phyloP scores from a whole-genome alignment of 2,888 invertebrate species.

The Phalangium opilio region DNA sequence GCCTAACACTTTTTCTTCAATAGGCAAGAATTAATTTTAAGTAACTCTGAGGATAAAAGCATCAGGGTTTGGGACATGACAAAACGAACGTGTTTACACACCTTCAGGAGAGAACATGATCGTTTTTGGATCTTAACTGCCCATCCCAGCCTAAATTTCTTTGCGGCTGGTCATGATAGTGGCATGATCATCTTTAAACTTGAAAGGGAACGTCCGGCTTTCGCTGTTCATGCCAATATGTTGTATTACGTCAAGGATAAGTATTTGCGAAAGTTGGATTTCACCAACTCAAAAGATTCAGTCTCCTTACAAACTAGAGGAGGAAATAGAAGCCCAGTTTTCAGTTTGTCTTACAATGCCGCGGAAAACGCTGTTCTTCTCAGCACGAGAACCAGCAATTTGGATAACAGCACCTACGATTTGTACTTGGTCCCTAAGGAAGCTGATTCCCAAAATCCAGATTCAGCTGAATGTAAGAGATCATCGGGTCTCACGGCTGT shows the following conservation, averaged over 20 bases:
- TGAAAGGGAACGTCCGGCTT: slow-evolving; percentile 90
- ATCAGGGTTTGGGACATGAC: slow-evolving; percentile 98
- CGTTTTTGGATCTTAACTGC: slow-evolving; percentile 93
- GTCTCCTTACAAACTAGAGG: slow-evolving; percentile 82
- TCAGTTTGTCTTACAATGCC: slow-evolving; percentile 90
- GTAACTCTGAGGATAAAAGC: slow-evolving; percentile 94
- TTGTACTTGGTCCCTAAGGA: slow-evolving; percentile 75
- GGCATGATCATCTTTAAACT: slow-evolving; percentile 87
- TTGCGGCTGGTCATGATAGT: slow-evolving; percentile 98
- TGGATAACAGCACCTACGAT: slow-evolving; percentile 87
- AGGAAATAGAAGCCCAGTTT: slow-evolving; percentile 54
- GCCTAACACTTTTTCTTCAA: neutral
- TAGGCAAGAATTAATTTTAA: slow-evolving; percentile 82
- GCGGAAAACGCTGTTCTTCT: slow-evolving; percentile 89
- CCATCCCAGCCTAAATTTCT: slow-evolving; percentile 86
- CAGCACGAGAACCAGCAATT: slow-evolving; percentile 59
- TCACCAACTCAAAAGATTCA: slow-evolving; percentile 78
- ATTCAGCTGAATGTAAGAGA: slow-evolving; percentile 55
- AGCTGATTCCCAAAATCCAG: slow-evolving; percentile 39
- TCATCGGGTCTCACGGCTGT: slow-evolving; percentile 80
- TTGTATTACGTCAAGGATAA: slow-evolving; percentile 93
- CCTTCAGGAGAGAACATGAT: slow-evolving; percentile 85
- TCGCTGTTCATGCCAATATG: slow-evolving; percentile 79
- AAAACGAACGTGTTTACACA: slow-evolving; percentile 76
- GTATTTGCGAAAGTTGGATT: slow-evolving; percentile 75